Base-by-base conservation (phyloP, 1,140 invertebrate genomes). In the Drosophila equinoxialis region DNA sequence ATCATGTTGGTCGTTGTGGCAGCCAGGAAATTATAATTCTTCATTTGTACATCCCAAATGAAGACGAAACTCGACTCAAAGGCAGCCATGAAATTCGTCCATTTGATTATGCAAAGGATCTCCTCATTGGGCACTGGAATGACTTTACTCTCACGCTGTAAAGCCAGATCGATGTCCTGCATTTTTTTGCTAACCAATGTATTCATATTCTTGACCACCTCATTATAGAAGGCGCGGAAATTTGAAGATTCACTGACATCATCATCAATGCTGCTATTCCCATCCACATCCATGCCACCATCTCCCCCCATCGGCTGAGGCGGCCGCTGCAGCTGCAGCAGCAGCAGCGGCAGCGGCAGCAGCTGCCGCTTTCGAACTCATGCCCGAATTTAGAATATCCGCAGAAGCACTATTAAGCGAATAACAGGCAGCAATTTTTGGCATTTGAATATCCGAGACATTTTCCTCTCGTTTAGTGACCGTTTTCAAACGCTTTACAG, bases 151-250 rank as follows among this genome's bases (percentile, higher is more conserved):
- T 91, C 90, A 10, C 90, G 84, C 42, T 87, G 77, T 54, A 91
- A 35, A 1, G 90, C 90, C 71, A 90, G 41, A 30, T 91, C 90
- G 33, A 91, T 91, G 35, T 91, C 90, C 73, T 91, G 90, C 90
- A 91, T 91, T 45, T 91, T 91, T 26, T 90, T 91, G 64, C 87
- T 91, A 3, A 91, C 90, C 33, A 90, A 73, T 0, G 72, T 77
- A 26, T 91, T 91, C 90, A 91, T 91, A 39, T 86, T 91, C 33
- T 79, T 77, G 0, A 91, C 86, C 1, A 91, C 90, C 23, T 86
- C 81, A 42, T 86, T 79, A 59, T 80, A 91, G 23, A 82, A 80
- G 13, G 74, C 55, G 0, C 73, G 66, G 51, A 84, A 78, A 8
- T 67, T 66, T 13, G 51, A 33, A 6, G 75, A 54, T 3, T 81